Evolutionary conservation across 2,797 vertebrate species (phyloP).

Genomic region (Tangara arthus): DNA sequence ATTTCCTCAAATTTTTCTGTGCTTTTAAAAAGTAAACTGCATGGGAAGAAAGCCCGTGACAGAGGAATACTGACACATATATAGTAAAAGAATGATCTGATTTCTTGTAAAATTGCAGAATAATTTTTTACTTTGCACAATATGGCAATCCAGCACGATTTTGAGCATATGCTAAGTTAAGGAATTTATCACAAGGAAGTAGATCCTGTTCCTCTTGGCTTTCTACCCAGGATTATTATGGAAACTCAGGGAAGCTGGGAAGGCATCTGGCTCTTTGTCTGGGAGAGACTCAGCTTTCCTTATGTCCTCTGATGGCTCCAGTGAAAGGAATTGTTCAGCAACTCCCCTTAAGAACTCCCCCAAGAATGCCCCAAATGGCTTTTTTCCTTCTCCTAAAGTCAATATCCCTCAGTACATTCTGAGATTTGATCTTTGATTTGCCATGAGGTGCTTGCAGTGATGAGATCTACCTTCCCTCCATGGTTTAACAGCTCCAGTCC

Average conservation of each 20-base stretch:
- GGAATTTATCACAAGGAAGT: background rate
- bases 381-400: background rate
- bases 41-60: fast-evolving
- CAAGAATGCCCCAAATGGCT: background rate
- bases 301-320: background rate
- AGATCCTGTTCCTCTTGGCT: background rate
- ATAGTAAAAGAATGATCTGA: fast-evolving
- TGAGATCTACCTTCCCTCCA: background rate
- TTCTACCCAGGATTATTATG: background rate
- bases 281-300: background rate
- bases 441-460: background rate
- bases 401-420: background rate
- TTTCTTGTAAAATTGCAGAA: background rate
- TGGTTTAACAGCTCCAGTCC: background rate
- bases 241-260: background rate
- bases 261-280: background rate
- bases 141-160: background rate
- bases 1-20: background rate
- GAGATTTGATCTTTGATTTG: background rate
- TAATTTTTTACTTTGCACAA: background rate
- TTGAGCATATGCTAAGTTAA: background rate
- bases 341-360: background rate
- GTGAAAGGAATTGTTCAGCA: background rate
- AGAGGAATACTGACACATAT: background rate
- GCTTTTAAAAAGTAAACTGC: background rate